These are phyloP conservation scores for Plebejus melissa DNA, from an alignment of 2,888 invertebrate genomes.

Conservation along the genomic window DNA sequence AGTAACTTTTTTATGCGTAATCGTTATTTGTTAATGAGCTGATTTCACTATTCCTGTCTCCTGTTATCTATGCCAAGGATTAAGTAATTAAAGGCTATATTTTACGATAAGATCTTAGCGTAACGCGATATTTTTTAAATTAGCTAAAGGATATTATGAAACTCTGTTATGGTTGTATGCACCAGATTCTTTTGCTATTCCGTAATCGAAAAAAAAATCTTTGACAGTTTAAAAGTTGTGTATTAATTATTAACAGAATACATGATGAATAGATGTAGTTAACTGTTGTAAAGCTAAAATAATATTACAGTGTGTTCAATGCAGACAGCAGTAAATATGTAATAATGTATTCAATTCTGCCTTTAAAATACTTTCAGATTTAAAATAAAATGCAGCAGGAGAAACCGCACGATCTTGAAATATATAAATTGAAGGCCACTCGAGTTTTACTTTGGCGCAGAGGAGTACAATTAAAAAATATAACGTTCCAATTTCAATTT, in stretches of 20 bases:
- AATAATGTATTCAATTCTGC: neutral
- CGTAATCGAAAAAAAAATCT: neutral
- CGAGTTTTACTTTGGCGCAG: neutral
- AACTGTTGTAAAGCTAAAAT: too few species aligned
- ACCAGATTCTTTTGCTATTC: neutral
- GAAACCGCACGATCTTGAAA: conserved; percentile 9
- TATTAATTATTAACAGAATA: neutral
- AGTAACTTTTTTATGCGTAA: conserved; percentile 5
- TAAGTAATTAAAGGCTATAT: conserved; percentile 12
- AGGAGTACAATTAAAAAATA: neutral
- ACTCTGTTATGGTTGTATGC: neutral
- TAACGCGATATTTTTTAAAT: conserved; percentile 8
- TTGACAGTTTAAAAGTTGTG: neutral
- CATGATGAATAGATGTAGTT: too few species aligned
- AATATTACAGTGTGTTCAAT: neutral
- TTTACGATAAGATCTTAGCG: conserved; percentile 1
- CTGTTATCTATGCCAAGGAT: conserved; percentile 25
- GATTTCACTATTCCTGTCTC: conserved; percentile 17
- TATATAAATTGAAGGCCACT: conserved; percentile 1
- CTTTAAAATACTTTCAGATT: neutral
- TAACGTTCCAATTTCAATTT: neutral
- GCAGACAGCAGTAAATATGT: neutral
- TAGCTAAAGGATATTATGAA: conserved; percentile 1
- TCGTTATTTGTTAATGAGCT: neutral
- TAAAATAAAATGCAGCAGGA: neutral